These are phyloP conservation scores for Oceanites oceanicus DNA, from an alignment of 2,113 vertebrate genomes.

Conservation along the genomic window DNA sequence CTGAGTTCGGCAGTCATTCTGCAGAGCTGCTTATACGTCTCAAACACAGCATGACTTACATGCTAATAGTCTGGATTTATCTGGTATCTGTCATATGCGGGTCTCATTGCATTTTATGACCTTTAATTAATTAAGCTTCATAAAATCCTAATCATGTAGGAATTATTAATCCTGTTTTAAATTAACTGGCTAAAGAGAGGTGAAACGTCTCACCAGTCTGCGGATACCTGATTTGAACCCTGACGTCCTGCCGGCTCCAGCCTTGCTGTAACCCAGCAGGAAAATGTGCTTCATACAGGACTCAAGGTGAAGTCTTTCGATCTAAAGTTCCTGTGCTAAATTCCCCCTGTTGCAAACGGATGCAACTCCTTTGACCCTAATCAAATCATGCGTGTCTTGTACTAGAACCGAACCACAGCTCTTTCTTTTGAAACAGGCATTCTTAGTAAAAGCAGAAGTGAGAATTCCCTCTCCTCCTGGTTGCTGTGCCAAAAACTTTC, in stretches of 20 bases:
- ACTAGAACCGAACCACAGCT: background rate
- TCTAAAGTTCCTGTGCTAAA: background rate
- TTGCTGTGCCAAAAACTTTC: background rate
- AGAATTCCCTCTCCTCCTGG: constrained; percentile 10
- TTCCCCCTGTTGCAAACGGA: rapidly evolving
- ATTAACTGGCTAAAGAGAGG: constrained; percentile 59
- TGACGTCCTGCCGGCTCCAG: background rate
- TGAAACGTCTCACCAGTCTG: background rate
- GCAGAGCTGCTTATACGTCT: background rate
- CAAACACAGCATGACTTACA: background rate
- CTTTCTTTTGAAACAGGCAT: background rate
- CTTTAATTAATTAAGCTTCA: constrained; percentile 68
- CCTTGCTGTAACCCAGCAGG: background rate
- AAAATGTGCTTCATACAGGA: background rate
- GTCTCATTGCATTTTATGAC: constrained; percentile 43
- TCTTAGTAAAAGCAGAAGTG: background rate
- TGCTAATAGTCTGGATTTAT: background rate
- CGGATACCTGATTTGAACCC: constrained; percentile 36
- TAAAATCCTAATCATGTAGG: constrained; percentile 56
- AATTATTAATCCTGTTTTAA: constrained; percentile 66
- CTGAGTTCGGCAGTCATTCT: background rate
- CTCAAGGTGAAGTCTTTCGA: background rate
- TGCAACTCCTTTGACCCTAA: background rate
- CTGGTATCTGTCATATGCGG: background rate
- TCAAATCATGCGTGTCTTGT: rapidly evolving